Conservation (phyloP, 1,140 invertebrate species). For the Diabrotica undecimpunctata region DNA sequence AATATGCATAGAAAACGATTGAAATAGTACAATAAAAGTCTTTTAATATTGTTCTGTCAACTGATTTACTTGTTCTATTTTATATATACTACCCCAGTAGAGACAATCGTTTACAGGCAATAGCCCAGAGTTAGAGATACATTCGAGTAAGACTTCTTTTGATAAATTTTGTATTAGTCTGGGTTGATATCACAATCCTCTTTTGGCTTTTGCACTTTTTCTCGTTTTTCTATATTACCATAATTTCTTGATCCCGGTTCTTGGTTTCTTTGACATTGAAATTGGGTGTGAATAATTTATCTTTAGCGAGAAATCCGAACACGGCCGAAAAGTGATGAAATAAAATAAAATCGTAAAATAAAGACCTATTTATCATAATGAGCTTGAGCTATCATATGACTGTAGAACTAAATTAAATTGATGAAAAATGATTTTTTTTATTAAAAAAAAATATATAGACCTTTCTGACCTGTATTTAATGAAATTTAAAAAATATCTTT, state of each 20-base stretch:
- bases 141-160: constrained; percentile 4
- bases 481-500: too few relatives aligned
- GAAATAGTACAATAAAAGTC: too few relatives aligned
- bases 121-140: constrained; percentile 4
- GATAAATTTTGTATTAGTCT: constrained; percentile 12
- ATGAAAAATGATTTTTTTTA: too few relatives aligned
- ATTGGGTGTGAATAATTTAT: constrained; percentile 9
- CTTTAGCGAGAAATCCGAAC: not conserved
- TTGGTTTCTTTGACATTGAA: constrained; percentile 11
- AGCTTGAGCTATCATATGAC: not conserved
- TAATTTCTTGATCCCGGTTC: constrained; percentile 8
- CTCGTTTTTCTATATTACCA: constrained; percentile 9
- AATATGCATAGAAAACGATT: too few relatives aligned
- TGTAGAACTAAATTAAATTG: too few relatives aligned
- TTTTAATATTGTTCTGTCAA: too few relatives aligned
- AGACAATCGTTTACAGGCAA: constrained; percentile 12
- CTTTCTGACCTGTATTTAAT: too few relatives aligned
- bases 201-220: constrained; percentile 10
- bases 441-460: too few relatives aligned
- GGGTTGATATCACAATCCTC: constrained; percentile 9
- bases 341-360: not conserved
- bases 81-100: too few relatives aligned
- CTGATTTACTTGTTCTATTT: too few relatives aligned
- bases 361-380: not conserved
- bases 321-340: not conserved